These are phyloP conservation scores for Keiferia lycopersicella DNA, from an alignment of 2,888 invertebrate genomes.

Conservation along the genomic window DNA sequence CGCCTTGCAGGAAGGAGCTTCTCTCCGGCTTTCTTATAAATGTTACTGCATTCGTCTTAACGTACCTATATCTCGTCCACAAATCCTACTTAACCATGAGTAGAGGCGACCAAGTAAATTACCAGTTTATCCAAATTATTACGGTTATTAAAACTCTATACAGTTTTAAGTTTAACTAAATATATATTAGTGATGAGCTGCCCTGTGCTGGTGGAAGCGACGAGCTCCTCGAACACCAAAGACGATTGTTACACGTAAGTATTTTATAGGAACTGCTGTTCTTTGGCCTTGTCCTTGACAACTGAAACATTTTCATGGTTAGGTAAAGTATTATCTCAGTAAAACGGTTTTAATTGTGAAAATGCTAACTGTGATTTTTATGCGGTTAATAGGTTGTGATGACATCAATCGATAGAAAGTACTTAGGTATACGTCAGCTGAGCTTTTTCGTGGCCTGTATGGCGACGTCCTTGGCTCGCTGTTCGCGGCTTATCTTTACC, in stretches of 20 bases:
- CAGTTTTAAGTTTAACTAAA: constrained; percentile 5
- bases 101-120: neutral
- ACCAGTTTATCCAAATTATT: neutral
- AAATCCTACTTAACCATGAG: neutral
- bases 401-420: constrained; percentile 43
- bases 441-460: constrained; percentile 36
- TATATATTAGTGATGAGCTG: constrained; percentile 53
- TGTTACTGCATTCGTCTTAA: neutral
- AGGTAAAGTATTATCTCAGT: neutral
- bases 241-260: constrained; percentile 72
- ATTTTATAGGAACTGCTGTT: constrained; percentile 24
- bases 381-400: neutral
- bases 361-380: neutral
- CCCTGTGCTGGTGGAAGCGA: constrained; percentile 59
- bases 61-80: neutral
- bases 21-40: neutral
- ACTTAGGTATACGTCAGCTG: constrained; percentile 39
- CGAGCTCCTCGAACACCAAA: constrained; percentile 57
- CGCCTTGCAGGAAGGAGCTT: neutral
- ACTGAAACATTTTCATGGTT: neutral
- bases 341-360: neutral
- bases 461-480: constrained; percentile 41
- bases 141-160: neutral
- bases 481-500: constrained; percentile 20
- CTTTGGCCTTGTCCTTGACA: neutral